Evolutionary conservation across 1,140 invertebrate species (phyloP), one percentile per base, ranked within the genome.

Genomic region (Zophobas morio): DNA sequence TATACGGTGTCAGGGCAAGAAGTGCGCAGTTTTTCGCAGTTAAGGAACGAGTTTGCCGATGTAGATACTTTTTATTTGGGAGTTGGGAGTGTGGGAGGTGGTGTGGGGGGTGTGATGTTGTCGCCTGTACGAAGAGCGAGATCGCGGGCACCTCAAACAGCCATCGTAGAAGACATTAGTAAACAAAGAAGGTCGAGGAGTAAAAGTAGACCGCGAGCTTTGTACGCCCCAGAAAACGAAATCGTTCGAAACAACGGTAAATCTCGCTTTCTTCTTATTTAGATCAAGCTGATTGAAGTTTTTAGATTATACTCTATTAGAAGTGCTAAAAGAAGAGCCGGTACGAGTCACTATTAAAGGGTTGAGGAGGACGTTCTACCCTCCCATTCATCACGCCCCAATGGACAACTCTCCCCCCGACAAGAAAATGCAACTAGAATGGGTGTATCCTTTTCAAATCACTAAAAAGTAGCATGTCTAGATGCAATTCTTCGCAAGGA

Each of bases 11-110:
- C 93, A 4, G 96, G 96, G 73, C 94, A 96, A 90, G 95, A 96
- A 91, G 96, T 98, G 1, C 90, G 95, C 77, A 97, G 96, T 86
- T 97, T 97, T 86, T 97, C 95, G 0, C 96, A 98, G 80, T 86
- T 98, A 42, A 91, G 96, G 49, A 96, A 96, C 83, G 96, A 98
- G 83, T 96, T 96, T 83, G 94, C 94, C 0, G 95, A 96, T 81
- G 93, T 96, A 46, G 95, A 96, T 84, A 96, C 95, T 6, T 98
- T 98, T 87, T 96, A 96, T 85, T 87, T 97, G 81, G 93, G 81
- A 36, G 89, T 91, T 6, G 90, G 91, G 0, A 86, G 89, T 36
- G 88, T 87, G 0, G 87, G 88, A 51, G 85, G 75, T 5, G 84
- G 84, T 0, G 84, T 85, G 37, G 84, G 87, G 2, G 86, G 86